Conservation (phyloP, 1,140 invertebrate genomes). For the Psilanteris sp. region DNA sequence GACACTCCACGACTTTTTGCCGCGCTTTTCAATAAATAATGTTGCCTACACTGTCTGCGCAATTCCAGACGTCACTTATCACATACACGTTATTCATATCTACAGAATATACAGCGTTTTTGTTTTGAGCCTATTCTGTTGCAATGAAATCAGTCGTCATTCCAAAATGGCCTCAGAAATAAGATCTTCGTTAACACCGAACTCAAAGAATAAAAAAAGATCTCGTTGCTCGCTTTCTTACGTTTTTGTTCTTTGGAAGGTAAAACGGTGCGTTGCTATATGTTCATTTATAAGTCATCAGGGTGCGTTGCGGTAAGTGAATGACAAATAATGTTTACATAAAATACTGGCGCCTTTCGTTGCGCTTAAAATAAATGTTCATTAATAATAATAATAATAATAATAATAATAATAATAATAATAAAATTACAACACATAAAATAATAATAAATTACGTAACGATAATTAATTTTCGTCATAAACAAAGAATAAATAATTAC, state of each 20-base stretch:
- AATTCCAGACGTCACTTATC: constrained; percentile 73
- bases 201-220: no score
- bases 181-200: background rate
- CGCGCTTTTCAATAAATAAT: constrained; percentile 56
- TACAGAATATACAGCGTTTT: constrained; percentile 74
- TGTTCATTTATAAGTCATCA: background rate
- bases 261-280: no score
- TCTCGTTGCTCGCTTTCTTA: no score
- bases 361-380: no score
- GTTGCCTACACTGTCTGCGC: constrained; percentile 65
- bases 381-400: no score
- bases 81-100: constrained; percentile 75
- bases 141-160: constrained; percentile 33
- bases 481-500: constrained; percentile 32
- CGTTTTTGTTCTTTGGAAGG: background rate
- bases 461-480: background rate
- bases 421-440: no score
- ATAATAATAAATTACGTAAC: no score
- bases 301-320: background rate
- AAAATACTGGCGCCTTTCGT: no score
- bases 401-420: no score
- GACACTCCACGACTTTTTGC: constrained; percentile 23
- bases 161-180: constrained; percentile 21
- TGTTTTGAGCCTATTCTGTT: constrained; percentile 51
- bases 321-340: no score